Percentiles rank a stretch among this genome's conserved stretches.
These are phyloP conservation scores for Glyptemys insculpta DNA, from an alignment of 2,797 vertebrate genomes.

Conservation along the genomic window DNA sequence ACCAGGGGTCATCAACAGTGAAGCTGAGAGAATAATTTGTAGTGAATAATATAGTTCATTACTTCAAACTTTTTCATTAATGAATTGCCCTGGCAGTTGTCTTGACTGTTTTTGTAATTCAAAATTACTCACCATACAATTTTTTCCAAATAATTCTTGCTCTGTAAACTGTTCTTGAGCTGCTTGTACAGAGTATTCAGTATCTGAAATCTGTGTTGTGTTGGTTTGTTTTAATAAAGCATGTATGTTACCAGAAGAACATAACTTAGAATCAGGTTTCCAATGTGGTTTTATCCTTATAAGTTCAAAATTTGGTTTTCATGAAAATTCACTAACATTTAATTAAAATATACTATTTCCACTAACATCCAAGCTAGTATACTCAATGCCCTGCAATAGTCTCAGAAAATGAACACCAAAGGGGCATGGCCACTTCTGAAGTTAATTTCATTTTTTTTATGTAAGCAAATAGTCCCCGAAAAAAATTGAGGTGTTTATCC, in stretches of 20 bases:
- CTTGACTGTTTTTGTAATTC: conserved; percentile 70
- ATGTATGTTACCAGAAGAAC: conserved; percentile 9
- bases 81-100: conserved; percentile 74
- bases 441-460: background rate
- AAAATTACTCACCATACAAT: conserved; percentile 67
- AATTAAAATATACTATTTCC: background rate
- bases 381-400: background rate
- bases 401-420: background rate
- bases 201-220: conserved; percentile 50
- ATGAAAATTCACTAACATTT: background rate
- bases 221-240: conserved; percentile 40
- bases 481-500: background rate
- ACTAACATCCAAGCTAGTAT: background rate
- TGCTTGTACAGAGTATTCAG: conserved; percentile 25
- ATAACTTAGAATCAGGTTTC: background rate
- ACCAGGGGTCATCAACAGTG: conserved; percentile 71
- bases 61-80: conserved; percentile 72
- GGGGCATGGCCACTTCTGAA: background rate
- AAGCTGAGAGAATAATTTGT: conserved; percentile 62
- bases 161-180: conserved; percentile 46
- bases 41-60: conserved; percentile 74
- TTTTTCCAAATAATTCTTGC: conserved; percentile 64
- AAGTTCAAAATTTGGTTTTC: background rate
- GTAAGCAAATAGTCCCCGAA: background rate
- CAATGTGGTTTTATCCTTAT: background rate